Base-by-base conservation (phyloP, 1,140 invertebrate species). In the Diabrotica virgifera region DNA sequence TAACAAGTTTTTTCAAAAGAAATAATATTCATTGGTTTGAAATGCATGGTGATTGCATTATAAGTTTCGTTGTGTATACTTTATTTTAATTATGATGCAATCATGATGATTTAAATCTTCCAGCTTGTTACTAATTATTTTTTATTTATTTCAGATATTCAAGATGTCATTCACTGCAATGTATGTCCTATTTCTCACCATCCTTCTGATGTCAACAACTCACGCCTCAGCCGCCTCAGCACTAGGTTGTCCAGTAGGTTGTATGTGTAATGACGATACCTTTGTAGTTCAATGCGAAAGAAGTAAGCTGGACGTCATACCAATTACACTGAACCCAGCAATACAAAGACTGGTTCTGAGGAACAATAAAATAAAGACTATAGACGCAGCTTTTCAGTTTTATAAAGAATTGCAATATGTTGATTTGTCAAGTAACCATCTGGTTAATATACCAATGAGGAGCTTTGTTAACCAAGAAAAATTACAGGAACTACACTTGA, bases 271-370 rank as follows among this genome's bases (percentile, higher is more conserved):
- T 79, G 93, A 96, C 72, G 90, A 94, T 58, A 93, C 88, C 0
- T 85, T 94, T 58, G 88, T 92, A n/a, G 94, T 95, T 0, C 86
- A 88, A 56, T 96, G 94, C 78, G 86, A 92, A 67, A 88, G 88
- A 73, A 92, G 90, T 69, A 91, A 89, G 65, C 81, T 96, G 51
- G 92, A 95, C 79, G 90, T 94, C 11, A 87, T 96, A 52, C 94
- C 94, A 46, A 95, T 96, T 69, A 91, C 93, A 0, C 82, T 96
- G 52, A 96, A 96, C 80, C 94, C 94, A 5, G 90, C 89, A 69
- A 91, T 95, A 60, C 90, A 92, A 77, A 83, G 91, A 24, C 85
- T 94, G 61, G 87, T 91, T 54, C 85, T 96, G 37, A 87, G 88
- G 71, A 91, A 91, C 74, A 96, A 94, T 77, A 87, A 87, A 70